These are phyloP conservation scores for Corvus cornix DNA, from an alignment of 2,113 vertebrate genomes.

Conservation along the genomic window DNA sequence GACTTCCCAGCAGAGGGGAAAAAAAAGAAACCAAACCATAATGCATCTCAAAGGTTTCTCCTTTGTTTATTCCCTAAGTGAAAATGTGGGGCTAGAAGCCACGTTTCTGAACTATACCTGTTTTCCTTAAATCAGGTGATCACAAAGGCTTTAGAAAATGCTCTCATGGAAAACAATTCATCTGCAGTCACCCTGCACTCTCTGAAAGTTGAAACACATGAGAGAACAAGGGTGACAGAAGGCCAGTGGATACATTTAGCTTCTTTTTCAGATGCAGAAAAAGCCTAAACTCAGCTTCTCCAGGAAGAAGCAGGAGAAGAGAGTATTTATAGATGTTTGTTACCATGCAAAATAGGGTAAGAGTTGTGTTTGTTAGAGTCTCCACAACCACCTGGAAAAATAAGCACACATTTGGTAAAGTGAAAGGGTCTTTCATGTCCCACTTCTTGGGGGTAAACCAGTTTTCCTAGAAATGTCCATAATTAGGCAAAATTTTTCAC, in stretches of 20 bases:
- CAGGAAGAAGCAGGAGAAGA: background rate
- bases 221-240: background rate
- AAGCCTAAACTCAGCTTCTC: background rate
- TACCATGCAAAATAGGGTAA: background rate
- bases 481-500: background rate
- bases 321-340: background rate
- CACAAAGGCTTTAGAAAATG: background rate
- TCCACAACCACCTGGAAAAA: background rate
- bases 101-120: background rate
- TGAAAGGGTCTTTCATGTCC: background rate
- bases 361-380: background rate
- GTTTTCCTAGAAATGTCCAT: background rate
- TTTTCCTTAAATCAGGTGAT: background rate
- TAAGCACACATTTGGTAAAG: background rate
- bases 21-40: background rate
- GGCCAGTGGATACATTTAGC: background rate
- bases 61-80: background rate
- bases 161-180: background rate
- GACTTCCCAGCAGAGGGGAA: background rate
- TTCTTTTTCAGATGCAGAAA: background rate
- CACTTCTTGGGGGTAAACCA: background rate
- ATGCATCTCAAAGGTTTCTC: background rate
- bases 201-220: background rate
- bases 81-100: background rate
- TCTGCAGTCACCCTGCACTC: background rate